Evolutionary conservation across 2,888 invertebrate genomes (phyloP), one percentile per base, ranked within the genome.

Genomic region (Lucinisca nassula): DNA sequence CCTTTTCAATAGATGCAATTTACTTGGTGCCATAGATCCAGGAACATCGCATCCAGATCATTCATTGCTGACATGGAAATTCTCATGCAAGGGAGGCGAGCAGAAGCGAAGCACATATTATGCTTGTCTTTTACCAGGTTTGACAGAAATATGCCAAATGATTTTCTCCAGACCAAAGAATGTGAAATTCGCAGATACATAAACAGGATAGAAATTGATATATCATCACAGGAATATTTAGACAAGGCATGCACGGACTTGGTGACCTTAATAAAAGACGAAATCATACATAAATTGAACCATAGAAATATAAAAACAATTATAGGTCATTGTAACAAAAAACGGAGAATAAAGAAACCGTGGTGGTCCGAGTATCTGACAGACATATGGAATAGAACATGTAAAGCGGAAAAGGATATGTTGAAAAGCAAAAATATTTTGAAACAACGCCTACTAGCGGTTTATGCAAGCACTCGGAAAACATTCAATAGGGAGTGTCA

Each of bases 211-310:
- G 24, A 55, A 12, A n/a, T 12, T 12, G 55, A 55, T n/a, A 55
- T 55, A 55, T 55, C 55, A n/a, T n/a, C 55, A n/a, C 55, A 55
- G 55, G 55, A 55, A n/a, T n/a, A n/a, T n/a, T n/a, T n/a, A n/a
- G n/a, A n/a, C n/a, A n/a, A n/a, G n/a, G n/a, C n/a, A n/a, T n/a
- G 21, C 24, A 12, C 24, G 14, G 55, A 55, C 55, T 55, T 55
- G 4, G 55, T 55, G 21, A 40, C 4, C 55, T 55, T 55, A n/a
- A n/a, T 55, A 55, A 55, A 21, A 55, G 12, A 21, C 8, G 21
- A n/a, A 6, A n/a, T 14, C 4, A 55, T n/a, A n/a, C n/a, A n/a
- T n/a, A n/a, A n/a, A n/a, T n/a, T n/a, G n/a, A n/a, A n/a, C n/a
- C n/a, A n/a, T n/a, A n/a, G n/a, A n/a, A n/a, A n/a, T n/a, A n/a